These are phyloP conservation scores for Chitala chitala DNA, from an alignment of 2,113 vertebrate species.

Conservation along the genomic window DNA sequence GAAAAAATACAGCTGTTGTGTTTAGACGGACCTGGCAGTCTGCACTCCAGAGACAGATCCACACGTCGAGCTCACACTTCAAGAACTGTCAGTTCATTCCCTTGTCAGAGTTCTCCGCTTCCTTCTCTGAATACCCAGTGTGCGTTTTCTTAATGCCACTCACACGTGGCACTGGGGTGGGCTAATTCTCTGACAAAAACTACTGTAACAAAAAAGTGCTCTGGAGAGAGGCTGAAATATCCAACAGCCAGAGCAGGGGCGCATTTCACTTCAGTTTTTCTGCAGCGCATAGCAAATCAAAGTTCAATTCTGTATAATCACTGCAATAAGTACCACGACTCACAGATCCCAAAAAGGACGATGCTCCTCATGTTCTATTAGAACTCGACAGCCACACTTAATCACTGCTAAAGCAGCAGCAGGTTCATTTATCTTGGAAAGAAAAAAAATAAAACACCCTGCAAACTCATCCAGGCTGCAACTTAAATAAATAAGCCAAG, in stretches of 20 bases:
- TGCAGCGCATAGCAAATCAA: background rate
- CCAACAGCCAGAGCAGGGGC: background rate
- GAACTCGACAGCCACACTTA: slow-evolving; percentile 55
- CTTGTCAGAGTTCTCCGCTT: background rate
- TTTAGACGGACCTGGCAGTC: slow-evolving; percentile 24
- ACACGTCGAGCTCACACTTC: background rate
- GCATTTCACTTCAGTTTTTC: background rate
- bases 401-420: slow-evolving; percentile 59
- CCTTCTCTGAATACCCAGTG: slow-evolving; percentile 1
- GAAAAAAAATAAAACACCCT: slow-evolving; percentile 30
- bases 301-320: slow-evolving; percentile 24
- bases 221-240: background rate
- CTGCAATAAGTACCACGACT: slow-evolving; percentile 31
- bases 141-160: slow-evolving; percentile 16
- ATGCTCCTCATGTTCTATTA: slow-evolving; percentile 30
- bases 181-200: slow-evolving; percentile 12
- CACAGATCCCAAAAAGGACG: slow-evolving; percentile 29
- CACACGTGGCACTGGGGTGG: background rate
- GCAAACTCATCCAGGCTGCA: slow-evolving; percentile 48
- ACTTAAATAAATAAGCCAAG: slow-evolving; percentile 55
- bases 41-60: slow-evolving; percentile 32
- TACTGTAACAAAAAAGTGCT: background rate
- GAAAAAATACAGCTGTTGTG: slow-evolving; percentile 35
- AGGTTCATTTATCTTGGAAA: slow-evolving; percentile 50
- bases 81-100: background rate